A percentile compares a stretch with the other conserved stretches of the same genome.
Conservation (phyloP, 2,888 invertebrate species). For the Periphyllus acericola region DNA sequence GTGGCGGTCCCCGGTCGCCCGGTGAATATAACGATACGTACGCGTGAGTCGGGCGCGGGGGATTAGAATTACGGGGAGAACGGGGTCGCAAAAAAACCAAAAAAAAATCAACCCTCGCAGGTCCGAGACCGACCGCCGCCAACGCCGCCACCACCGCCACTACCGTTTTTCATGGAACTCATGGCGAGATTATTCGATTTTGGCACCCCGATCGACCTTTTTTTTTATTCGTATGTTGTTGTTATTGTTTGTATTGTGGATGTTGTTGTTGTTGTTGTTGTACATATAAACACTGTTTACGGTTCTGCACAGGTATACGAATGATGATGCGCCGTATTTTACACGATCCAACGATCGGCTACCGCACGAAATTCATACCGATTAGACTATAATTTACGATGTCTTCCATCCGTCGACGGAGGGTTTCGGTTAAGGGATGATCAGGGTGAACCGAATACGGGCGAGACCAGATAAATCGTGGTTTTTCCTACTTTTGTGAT, state of each 20-base stretch:
- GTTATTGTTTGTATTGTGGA: too few relatives aligned
- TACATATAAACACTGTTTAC: too few relatives aligned
- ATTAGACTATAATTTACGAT: not conserved
- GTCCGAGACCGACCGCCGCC: not conserved
- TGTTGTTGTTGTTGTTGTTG: too few relatives aligned
- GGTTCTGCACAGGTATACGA: too few relatives aligned
- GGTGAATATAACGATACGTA: constrained; percentile 6
- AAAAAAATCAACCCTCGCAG: not conserved
- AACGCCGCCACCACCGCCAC: not conserved
- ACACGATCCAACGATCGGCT: too few relatives aligned
- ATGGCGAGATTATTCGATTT: constrained; percentile 39
- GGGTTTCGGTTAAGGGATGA: too few relatives aligned
- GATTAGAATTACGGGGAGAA: not conserved
- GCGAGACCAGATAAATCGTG: too few relatives aligned
- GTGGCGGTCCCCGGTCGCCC: constrained; percentile 23
- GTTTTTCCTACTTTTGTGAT: too few relatives aligned
- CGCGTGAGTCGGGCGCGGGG: not conserved
- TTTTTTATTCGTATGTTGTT: not conserved
- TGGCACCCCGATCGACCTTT: not conserved
- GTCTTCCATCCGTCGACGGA: too few relatives aligned
- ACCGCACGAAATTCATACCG: not conserved
- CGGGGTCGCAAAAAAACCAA: not conserved
- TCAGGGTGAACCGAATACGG: too few relatives aligned
- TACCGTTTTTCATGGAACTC: constrained; percentile 34
- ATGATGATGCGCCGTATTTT: not conserved